phyloP scores from a whole-genome alignment of 2,113 vertebrate species.

The Caloenas nicobarica region DNA sequence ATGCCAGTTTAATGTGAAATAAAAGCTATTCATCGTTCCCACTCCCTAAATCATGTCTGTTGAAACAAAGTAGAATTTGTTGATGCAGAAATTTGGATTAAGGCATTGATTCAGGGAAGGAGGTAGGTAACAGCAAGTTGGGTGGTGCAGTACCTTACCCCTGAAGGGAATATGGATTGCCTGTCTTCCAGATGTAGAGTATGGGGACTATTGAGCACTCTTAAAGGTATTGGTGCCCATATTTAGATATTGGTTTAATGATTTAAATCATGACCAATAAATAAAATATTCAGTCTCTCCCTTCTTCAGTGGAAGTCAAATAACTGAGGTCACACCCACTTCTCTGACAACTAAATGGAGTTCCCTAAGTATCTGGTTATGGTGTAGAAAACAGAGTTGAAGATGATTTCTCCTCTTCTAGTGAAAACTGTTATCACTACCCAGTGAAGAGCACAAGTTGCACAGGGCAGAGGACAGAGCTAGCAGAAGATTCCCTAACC shows the following conservation, averaged over 20 bases:
- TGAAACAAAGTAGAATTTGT: slow-evolving; percentile 24
- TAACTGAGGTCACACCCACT: background rate
- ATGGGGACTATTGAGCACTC: background rate
- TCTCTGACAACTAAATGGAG: background rate
- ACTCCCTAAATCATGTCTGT: background rate
- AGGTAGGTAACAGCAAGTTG: background rate
- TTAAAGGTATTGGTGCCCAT: background rate
- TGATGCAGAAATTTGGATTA: background rate
- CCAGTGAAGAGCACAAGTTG: background rate
- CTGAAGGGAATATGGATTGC: background rate
- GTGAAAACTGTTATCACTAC: background rate
- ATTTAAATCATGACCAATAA: background rate
- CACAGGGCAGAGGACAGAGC: background rate
- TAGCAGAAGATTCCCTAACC: background rate
- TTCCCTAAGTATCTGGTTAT: background rate
- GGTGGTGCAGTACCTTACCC: background rate
- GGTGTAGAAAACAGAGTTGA: background rate
- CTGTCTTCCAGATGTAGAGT: background rate
- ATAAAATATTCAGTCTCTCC: background rate
- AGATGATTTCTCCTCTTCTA: background rate
- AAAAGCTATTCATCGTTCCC: slow-evolving; percentile 30
- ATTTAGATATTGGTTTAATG: background rate
- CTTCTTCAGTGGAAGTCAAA: background rate
- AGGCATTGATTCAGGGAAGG: background rate
- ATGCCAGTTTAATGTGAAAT: slow-evolving; percentile 28